Percentiles rank a stretch among this genome's conserved stretches.
phyloP scores from a whole-genome alignment of 2,888 invertebrate species.

The Aleiodes leptofemur region DNA sequence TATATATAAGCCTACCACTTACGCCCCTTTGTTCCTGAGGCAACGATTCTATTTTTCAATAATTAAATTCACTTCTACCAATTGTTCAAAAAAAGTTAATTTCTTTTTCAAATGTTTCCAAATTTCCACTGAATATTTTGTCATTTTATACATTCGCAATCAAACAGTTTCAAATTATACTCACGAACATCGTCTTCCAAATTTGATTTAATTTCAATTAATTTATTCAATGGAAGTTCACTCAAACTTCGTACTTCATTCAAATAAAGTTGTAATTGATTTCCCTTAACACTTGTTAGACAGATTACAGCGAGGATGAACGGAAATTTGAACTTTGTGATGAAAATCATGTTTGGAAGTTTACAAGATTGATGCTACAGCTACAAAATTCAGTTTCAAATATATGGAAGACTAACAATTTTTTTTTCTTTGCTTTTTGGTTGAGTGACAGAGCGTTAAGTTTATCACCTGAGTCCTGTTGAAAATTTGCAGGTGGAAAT shows the following conservation, averaged over 20 bases:
- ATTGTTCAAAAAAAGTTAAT: no score
- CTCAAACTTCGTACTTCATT: slow-evolving; percentile 78
- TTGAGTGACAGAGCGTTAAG: slow-evolving; percentile 60
- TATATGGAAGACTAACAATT: neutral
- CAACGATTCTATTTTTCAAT: no score
- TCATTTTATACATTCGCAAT: no score
- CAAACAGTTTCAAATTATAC: slow-evolving; percentile 31
- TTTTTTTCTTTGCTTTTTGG: slow-evolving; percentile 49
- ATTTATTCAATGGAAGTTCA: slow-evolving; percentile 82
- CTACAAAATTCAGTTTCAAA: neutral
- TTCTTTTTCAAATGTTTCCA: no score
- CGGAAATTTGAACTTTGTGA: slow-evolving; percentile 31
- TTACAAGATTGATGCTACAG: neutral
- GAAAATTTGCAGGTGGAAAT: slow-evolving; percentile 41
- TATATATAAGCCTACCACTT: no score
- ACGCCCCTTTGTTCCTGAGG: no score
- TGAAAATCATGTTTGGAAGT: slow-evolving; percentile 8
- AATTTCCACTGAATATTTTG: no score
- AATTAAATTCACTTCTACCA: no score
- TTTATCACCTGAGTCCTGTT: slow-evolving; percentile 35
- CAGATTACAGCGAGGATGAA: slow-evolving; percentile 3
- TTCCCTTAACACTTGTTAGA: neutral
- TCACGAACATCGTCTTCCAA: slow-evolving; percentile 63
- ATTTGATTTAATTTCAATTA: slow-evolving; percentile 80
- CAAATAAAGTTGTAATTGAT: slow-evolving; percentile 55